Conservation (phyloP, 2,888 invertebrate genomes). For the Biston stratarius region DNA sequence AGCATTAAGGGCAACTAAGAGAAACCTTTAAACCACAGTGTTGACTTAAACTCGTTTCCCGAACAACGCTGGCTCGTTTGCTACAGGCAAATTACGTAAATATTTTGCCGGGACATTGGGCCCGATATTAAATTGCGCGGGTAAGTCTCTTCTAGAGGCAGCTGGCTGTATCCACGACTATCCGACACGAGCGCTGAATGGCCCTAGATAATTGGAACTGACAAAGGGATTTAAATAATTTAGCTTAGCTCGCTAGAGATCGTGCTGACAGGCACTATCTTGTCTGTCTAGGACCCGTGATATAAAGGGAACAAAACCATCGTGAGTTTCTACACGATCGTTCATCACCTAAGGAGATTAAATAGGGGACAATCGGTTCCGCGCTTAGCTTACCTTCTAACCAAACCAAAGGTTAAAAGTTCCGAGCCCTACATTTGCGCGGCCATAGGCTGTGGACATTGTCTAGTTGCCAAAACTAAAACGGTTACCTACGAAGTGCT, state of each 20-base stretch:
- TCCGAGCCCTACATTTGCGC: too few relatives aligned
- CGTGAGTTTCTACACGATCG: too few relatives aligned
- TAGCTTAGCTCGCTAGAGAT: slow-evolving; percentile 45
- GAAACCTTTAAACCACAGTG: slow-evolving; percentile 22
- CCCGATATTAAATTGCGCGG: slow-evolving; percentile 73
- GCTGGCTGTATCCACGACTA: slow-evolving; percentile 53
- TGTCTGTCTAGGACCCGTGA: slow-evolving; percentile 1
- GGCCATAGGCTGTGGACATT: too few relatives aligned
- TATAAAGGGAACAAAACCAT: background rate
- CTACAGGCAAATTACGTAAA: slow-evolving; percentile 66
- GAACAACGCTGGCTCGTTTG: slow-evolving; percentile 52
- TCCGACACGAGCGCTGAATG: slow-evolving; percentile 58
- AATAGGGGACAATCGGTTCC: too few relatives aligned
- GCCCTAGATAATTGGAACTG: slow-evolving; percentile 68
- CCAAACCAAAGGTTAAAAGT: too few relatives aligned
- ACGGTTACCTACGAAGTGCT: too few relatives aligned
- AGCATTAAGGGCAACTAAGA: slow-evolving; percentile 20
- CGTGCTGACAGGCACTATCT: slow-evolving; percentile 3
- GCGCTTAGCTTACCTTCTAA: too few relatives aligned
- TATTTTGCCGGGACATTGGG: slow-evolving; percentile 71
- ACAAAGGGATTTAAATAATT: slow-evolving; percentile 47
- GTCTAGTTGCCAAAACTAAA: too few relatives aligned
- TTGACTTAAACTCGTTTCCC: slow-evolving; percentile 45
- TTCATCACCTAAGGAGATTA: too few relatives aligned
- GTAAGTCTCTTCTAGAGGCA: slow-evolving; percentile 70